These are phyloP conservation scores for Sinodicranocentrus sp. DNA, from an alignment of 2,888 invertebrate genomes.

Conservation along the genomic window DNA sequence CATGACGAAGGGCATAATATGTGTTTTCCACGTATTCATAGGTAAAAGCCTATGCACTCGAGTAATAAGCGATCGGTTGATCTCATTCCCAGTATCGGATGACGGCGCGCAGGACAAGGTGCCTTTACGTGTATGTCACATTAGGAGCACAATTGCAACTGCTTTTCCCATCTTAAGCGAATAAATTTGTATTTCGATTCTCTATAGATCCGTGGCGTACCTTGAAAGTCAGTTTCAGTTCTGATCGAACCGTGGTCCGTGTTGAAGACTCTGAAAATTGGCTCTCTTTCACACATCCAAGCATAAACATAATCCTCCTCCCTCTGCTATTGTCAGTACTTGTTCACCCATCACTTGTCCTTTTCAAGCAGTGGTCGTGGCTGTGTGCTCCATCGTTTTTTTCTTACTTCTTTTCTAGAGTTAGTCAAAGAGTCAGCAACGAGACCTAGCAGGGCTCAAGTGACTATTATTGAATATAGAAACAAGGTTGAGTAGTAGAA, in stretches of 20 bases:
- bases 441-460: constrained; percentile 50
- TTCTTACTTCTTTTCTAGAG: constrained; percentile 12
- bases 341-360: constrained; percentile 67
- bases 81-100: constrained; percentile 23
- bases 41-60: background rate
- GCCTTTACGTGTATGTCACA: constrained; percentile 21
- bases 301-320: constrained; percentile 52
- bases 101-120: constrained; percentile 43
- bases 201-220: constrained; percentile 35
- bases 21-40: background rate
- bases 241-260: constrained; percentile 50
- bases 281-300: constrained; percentile 20
- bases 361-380: constrained; percentile 45
- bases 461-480: constrained; percentile 16
- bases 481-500: background rate
- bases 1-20: background rate
- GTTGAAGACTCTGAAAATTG: constrained; percentile 50
- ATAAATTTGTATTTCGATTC: constrained; percentile 38
- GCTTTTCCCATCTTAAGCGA: constrained; percentile 34
- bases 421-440: constrained; percentile 24
- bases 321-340: constrained; percentile 65
- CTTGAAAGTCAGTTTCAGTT: constrained; percentile 55
- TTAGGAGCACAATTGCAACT: constrained; percentile 38
- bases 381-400: constrained; percentile 12
- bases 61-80: constrained; percentile 20